Evolutionary conservation across 2,113 vertebrate species (phyloP), one percentile per base, ranked within the genome.

Genomic region (Pavo muticus): DNA sequence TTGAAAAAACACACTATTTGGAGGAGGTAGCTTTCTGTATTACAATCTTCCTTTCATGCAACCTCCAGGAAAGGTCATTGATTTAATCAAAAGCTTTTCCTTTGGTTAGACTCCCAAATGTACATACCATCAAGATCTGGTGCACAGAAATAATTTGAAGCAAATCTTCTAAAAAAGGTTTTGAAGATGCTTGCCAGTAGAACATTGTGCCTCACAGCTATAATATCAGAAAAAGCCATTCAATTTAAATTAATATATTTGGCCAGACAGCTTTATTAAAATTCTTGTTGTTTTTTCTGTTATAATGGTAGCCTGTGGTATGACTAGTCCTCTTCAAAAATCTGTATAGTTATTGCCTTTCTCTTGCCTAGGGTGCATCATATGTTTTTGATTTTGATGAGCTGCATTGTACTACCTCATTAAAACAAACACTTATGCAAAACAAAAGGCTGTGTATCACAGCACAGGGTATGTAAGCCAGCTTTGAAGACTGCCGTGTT

Each of bases 241-340:
- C 97, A 95, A 98, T 97, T 98, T 98, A 97, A 98, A 98, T 98
- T 97, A 98, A 98, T 98, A 97, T 96, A 97, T 97, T 97, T 98
- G 98, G 98, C 98, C 97, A 98, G 98, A 98, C 98, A 97, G 95
- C 95, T 97, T 97, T 98, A 98, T 98, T 98, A 98, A 98, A 98
- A 98, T 98, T 97, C 97, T 97, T 98, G 97, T 98, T 98, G 96
- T 97, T 98, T 96, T 97, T 97, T 97, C 97, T 96, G 87, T 96
- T 97, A 97, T 97, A 98, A 97, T 97, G 97, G 98, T 97, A 97
- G 97, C 97, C 97, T 98, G 97, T 98, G 98, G 97, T 97, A 98
- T 98, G 97, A 98, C 96, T 93, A 96, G 98, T 97, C 96, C 93
- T 96, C 95, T 96, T 98, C 96, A 97, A 87, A 97, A 97, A 97